These are phyloP conservation scores for Camponotus floridanus DNA, from an alignment of 1,140 invertebrate genomes.

Conservation along the genomic window DNA sequence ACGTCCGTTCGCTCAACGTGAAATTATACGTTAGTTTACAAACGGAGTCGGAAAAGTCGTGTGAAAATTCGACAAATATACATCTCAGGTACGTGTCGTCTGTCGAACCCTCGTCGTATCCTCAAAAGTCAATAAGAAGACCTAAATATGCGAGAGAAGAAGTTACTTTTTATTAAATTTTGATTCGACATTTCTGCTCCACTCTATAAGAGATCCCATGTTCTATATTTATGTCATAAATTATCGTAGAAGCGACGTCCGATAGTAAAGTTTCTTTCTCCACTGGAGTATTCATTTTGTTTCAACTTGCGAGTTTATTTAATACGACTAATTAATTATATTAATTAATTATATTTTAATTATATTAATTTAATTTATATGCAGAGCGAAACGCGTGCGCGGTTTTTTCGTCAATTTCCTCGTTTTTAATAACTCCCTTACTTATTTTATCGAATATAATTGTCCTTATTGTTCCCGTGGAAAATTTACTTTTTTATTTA, in stretches of 20 bases:
- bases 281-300: too few relatives aligned
- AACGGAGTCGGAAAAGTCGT: not conserved
- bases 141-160: not conserved
- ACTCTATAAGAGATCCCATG: not conserved
- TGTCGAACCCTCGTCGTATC: not conserved
- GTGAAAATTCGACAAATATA: slow-evolving; percentile 22
- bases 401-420: slow-evolving; percentile 5
- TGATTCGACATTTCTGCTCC: not conserved
- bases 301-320: too few relatives aligned
- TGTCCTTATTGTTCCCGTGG: not conserved
- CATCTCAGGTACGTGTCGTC: not conserved
- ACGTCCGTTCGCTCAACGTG: not conserved
- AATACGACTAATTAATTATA: slow-evolving; percentile 1
- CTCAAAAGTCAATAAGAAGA: not conserved
- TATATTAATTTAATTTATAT: too few relatives aligned
- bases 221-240: too few relatives aligned
- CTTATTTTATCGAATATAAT: not conserved
- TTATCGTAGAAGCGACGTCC: not conserved
- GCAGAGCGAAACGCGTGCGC: not conserved
- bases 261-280: not conserved
- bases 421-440: not conserved
- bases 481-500: not conserved
- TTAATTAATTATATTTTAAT: too few relatives aligned
- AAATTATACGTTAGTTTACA: slow-evolving; percentile 30
- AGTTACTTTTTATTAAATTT: not conserved